Evolutionary conservation across 2,888 invertebrate species (phyloP).

Genomic region (Rutpela maculata): DNA sequence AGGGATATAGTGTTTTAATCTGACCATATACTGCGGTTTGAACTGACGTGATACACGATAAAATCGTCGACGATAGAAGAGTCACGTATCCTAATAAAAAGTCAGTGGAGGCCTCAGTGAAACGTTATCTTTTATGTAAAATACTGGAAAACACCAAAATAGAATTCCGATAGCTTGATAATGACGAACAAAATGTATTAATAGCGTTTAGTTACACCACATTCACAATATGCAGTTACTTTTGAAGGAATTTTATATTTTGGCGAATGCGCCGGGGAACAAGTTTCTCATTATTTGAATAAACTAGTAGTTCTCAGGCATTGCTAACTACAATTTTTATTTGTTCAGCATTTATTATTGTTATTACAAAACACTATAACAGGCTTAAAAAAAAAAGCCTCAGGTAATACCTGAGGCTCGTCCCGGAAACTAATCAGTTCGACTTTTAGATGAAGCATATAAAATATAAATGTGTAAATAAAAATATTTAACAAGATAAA

Average conservation of each 20-base stretch:
- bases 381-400: too few relatives aligned
- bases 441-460: too few relatives aligned
- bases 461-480: too few relatives aligned
- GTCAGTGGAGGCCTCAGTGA: neutral
- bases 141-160: neutral
- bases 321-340: too few relatives aligned
- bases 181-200: neutral
- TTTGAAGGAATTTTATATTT: neutral
- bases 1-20: neutral
- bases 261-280: constrained; percentile 5
- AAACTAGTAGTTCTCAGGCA: neutral
- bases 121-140: neutral
- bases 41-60: neutral
- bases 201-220: neutral
- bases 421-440: too few relatives aligned
- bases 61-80: neutral
- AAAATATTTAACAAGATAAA: too few relatives aligned
- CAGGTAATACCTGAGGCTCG: too few relatives aligned
- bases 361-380: too few relatives aligned
- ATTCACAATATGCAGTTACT: neutral
- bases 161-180: neutral
- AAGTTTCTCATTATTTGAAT: neutral
- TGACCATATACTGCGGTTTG: neutral
- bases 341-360: too few relatives aligned
- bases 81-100: constrained; percentile 2